Base-by-base conservation (phyloP, 1,140 invertebrate genomes). In the Drosophila equinoxialis region DNA sequence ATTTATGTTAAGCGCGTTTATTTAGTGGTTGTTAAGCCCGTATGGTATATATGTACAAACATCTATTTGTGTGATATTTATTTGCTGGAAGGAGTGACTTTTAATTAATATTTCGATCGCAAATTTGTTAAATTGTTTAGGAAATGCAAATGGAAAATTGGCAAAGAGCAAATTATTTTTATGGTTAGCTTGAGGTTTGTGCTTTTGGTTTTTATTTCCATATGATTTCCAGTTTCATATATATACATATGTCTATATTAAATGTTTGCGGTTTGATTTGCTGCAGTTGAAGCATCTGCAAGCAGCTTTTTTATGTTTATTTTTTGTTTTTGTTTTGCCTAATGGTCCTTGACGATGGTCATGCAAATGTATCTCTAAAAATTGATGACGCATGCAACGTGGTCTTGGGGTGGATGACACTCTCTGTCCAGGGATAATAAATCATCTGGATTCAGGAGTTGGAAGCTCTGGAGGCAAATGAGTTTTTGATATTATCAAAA, bases 401-500 rank as follows among this genome's bases (percentile, higher is more conserved):
- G 45, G 45, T 51, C 45, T 30, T 5, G 37, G 35, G 48, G 65
- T 67, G 65, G 57, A 14, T 65, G 58, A 35, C 33, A 45, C 61
- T 69, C 20, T 33, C 20, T 33, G 26, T 39, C 4, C 33, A 20
- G 48, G 48, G 57, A 86, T 86, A 86, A 86, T 86, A 86, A 86
- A 86, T 86, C 82, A 86, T 87, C 76, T 39, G 11, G 37, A 39
- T 1, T 30, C 11, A 39, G 37, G 37, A n/a, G 37, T 13, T 39
- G 37, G 37, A 30, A 39, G 37, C 37, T 13, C 37, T 11, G 37
- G 70, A 69, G 83, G 79, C 80, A 87, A 87, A 87, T 87, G 83
- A 87, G 79, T 87, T 87, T 87, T 87, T 87, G 84, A 87, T 87
- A 89, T 80, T 87, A 87, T 89, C 83, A 79, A 89, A 87, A 87